Base-by-base conservation (phyloP, 2,113 vertebrate genomes). In the Apaloderma vittatum region DNA sequence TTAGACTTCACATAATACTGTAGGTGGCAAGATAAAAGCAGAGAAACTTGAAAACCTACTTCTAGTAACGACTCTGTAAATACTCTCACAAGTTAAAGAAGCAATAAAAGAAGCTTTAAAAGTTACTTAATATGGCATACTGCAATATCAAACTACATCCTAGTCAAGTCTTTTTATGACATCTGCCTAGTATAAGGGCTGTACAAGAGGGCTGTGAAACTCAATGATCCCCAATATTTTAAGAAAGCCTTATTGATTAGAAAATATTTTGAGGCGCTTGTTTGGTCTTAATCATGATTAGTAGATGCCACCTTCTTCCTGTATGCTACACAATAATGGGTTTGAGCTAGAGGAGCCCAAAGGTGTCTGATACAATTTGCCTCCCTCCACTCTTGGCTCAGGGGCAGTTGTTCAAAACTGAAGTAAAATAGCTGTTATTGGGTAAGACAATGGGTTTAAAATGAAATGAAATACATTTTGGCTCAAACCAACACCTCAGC, bases 1-100 rank as follows among this genome's bases (percentile, higher is more conserved):
- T 88, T 54, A 85, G 48, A 76, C 36, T 94, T 91, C 74, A 79
- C 74, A 85, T 66, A 82, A 61, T 94, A 49, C 66, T 66, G 90
- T 93, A 94, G 89, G 94, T 2, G 30, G 62, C 40, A 93, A 90
- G 85, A 85, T 49, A 90, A 96, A 95, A 88, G 87, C 87, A 91
- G 73, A 90, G 66, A 94, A 93, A 78, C 30, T 57, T 91, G 84
- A 66, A 79, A 95, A 85, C 52, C 61, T 85, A 15, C 49, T 66
- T 85, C 70, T 46, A 90, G 76, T 68, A 91, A 75, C 93, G 61
- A 40, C 18, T 77, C 63, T 30, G 61, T 89, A 91, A 94, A 93
- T 86, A 89, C 37, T 91, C 49, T 91, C n/a, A 85, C 21, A 88
- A 65, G 62, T 65, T 81, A 59, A 87, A 70, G 45, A 86, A 83